These are phyloP conservation scores for Gandaritis pyraliata DNA, from an alignment of 2,888 invertebrate species.

Conservation along the genomic window DNA sequence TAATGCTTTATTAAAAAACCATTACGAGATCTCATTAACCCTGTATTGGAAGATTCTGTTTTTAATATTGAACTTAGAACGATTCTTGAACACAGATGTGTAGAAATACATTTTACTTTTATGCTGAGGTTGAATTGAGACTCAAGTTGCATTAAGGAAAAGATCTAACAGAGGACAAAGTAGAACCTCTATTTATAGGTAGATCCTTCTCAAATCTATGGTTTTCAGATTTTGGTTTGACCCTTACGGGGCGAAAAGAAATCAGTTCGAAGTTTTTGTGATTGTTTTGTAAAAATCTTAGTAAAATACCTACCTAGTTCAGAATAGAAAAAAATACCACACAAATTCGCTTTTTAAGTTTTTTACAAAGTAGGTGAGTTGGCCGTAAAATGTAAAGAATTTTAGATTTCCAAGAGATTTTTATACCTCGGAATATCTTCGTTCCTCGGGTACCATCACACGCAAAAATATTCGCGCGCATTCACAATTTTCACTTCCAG, in stretches of 20 bases:
- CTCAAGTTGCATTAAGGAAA: no score
- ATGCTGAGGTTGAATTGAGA: no score
- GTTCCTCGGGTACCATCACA: constrained; percentile 24
- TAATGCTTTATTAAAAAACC: constrained; percentile 59
- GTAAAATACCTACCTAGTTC: no score
- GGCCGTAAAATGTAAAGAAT: constrained; percentile 2
- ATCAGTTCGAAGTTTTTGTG: no score
- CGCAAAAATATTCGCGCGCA: constrained; percentile 29
- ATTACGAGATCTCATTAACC: constrained; percentile 50
- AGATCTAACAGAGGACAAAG: no score
- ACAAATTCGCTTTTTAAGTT: background rate
- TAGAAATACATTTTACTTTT: background rate
- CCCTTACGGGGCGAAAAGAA: no score
- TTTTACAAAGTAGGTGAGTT: background rate
- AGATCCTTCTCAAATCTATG: no score
- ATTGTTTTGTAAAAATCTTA: no score
- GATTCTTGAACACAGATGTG: constrained; percentile 1
- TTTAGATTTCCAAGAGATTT: constrained; percentile 15
- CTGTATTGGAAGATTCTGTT: constrained; percentile 30
- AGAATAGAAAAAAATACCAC: background rate
- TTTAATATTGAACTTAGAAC: constrained; percentile 18
- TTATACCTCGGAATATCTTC: constrained; percentile 16
- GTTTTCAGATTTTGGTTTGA: no score
- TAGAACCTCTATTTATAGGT: no score
- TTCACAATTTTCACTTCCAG: constrained; percentile 40